These are phyloP conservation scores for Gymnoscopelus braueri DNA, from an alignment of 2,797 vertebrate genomes.

Conservation along the genomic window DNA sequence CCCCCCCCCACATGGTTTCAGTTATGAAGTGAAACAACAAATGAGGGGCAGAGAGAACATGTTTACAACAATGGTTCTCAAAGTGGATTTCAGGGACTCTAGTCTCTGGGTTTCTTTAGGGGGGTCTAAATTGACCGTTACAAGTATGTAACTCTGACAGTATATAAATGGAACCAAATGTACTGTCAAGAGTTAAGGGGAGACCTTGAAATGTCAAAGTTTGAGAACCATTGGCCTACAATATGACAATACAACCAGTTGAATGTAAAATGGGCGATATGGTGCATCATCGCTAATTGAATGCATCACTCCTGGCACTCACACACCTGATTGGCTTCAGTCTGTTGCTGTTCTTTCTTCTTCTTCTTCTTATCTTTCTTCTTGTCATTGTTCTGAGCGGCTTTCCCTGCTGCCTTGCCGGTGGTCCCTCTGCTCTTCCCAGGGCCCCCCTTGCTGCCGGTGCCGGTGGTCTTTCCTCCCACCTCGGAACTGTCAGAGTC, in stretches of 20 bases:
- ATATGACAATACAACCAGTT: too few relatives aligned
- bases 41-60: background rate
- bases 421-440: constrained; percentile 77
- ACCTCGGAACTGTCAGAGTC: constrained; percentile 87
- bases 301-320: background rate
- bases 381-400: constrained; percentile 83
- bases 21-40: constrained; percentile 46
- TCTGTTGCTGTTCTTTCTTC: constrained; percentile 93
- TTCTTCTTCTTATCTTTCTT: constrained; percentile 93
- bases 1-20: constrained; percentile 22
- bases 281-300: background rate
- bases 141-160: too few relatives aligned
- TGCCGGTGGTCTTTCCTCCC: constrained; percentile 80
- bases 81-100: too few relatives aligned
- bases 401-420: constrained; percentile 79
- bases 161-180: too few relatives aligned
- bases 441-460: constrained; percentile 72
- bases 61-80: too few relatives aligned
- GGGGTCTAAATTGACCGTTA: too few relatives aligned
- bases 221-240: too few relatives aligned
- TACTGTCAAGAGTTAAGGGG: too few relatives aligned
- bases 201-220: too few relatives aligned
- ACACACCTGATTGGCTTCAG: constrained; percentile 90
- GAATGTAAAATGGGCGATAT: too few relatives aligned
- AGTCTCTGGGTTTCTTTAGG: too few relatives aligned